These are phyloP conservation scores for Channallabes apus DNA, from an alignment of 2,797 vertebrate species.

Conservation along the genomic window DNA sequence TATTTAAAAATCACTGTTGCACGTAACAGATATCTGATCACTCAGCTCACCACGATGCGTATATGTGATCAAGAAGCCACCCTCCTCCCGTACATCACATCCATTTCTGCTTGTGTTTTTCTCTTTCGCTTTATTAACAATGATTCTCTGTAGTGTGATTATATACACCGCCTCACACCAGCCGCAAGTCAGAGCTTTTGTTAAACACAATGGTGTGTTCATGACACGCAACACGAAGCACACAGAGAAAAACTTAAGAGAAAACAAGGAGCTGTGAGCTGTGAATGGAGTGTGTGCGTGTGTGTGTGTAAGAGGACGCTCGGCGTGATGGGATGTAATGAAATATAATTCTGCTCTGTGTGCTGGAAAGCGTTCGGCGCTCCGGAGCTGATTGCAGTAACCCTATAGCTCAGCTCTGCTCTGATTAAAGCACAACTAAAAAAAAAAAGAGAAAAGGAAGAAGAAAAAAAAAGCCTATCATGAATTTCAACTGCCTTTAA, in stretches of 20 bases:
- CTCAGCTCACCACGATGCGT: not conserved
- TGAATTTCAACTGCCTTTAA: not conserved
- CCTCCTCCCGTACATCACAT: not conserved
- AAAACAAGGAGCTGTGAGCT: not conserved
- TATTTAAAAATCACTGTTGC: not conserved
- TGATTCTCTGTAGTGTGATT: not conserved
- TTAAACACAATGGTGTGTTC: not conserved
- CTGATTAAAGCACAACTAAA: conserved; percentile 11
- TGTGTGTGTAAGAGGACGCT: conserved; percentile 17
- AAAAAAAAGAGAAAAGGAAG: too few species aligned
- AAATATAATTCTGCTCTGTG: conserved; percentile 34
- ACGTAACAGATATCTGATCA: not conserved
- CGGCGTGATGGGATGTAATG: conserved; percentile 39
- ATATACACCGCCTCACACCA: not conserved
- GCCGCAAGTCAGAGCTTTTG: too few species aligned
- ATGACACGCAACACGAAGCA: not conserved
- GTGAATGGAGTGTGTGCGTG: too few species aligned
- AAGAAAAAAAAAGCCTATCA: too few species aligned
- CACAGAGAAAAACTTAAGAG: not conserved
- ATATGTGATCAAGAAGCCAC: not conserved
- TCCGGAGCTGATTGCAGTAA: conserved; percentile 41
- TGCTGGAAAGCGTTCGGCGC: conserved; percentile 24
- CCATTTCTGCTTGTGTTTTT: not conserved
- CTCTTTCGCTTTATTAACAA: too few species aligned
- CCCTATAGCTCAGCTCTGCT: conserved; percentile 28